Base-by-base conservation (phyloP, 2,113 vertebrate species). In the Oncorhynchus kisutch region DNA sequence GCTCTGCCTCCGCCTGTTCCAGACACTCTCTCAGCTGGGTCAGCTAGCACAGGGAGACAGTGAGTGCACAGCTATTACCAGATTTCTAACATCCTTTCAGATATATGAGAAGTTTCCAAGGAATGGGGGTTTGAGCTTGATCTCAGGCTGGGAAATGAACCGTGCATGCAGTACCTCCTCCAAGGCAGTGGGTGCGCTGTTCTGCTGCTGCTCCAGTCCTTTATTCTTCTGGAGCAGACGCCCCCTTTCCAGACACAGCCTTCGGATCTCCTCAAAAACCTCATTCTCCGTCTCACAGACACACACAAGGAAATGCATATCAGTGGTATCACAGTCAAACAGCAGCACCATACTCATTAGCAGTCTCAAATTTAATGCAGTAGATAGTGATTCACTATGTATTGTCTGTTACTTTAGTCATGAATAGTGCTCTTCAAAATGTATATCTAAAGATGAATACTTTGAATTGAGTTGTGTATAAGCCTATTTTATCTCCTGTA, bases 191-290 rank as follows among this genome's bases (percentile, higher is more conserved):
- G 92, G 81, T 85, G 94, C 93, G 67, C 89, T 93, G 49, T 93
- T 93, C 51, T 93, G 94, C 86, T 95, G 94, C 86, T 96, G 96
- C 83, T 99, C 96, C 84, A 97, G 77, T 31, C 90, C 86, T 72
- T 96, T 94, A 88, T 98, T 98, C 89, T 95, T 99, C 88, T 98
- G 97, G 24, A 98, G 90, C 74, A 99, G 93, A 22, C 93, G 96
- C 1, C 94, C 95, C 80, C 94, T 87, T 86, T 99, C 97, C 82
- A 96, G 93, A 48, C 96, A 89, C 79, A 99, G 93, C 51, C 94
- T 88, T 2, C 95, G 93, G 0, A 99, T 97, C 89, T 99, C 97
- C 85, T 98, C 96, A 0, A 97, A 98, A 82, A 96, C 95, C 0
- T 87, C 92, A 24, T 98, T 96, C 62, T 97, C 96, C 80, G 80